Conservation (phyloP, 64 coral and sea anemone genomes). For the Stichodactyla mertensii region DNA sequence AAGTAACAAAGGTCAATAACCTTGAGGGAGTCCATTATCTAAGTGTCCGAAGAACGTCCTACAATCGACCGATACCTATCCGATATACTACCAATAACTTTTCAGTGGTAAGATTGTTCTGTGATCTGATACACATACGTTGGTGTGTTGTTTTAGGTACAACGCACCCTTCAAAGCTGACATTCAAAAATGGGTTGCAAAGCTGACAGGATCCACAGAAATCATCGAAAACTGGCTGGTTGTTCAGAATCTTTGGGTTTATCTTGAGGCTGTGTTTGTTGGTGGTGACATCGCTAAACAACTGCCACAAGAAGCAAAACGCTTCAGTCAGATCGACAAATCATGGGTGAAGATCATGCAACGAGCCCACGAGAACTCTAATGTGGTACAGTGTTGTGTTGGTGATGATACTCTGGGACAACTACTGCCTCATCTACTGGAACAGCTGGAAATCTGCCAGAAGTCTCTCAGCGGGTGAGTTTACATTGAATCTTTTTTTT, state of each 20-base stretch:
- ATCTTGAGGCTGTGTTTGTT: conserved; percentile 91
- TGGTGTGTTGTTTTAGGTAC: conserved; percentile 37
- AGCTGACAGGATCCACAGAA: conserved; percentile 91
- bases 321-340: conserved; percentile 93
- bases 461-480: conserved; percentile 99
- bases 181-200: conserved; percentile 97
- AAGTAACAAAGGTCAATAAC: not conserved
- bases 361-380: conserved; percentile 90
- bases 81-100: not conserved
- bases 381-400: conserved; percentile 97
- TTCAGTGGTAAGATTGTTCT: too few species aligned
- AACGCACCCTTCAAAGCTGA: conserved; percentile 97
- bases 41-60: not conserved
- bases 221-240: conserved; percentile 99
- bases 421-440: conserved; percentile 82
- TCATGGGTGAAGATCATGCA: conserved; percentile 99
- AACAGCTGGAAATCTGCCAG: conserved; percentile 98
- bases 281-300: conserved; percentile 97
- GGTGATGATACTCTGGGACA: conserved; percentile 95
- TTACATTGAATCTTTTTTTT: not conserved
- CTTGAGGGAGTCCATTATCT: too few species aligned
- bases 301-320: conserved; percentile 62
- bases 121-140: too few species aligned
- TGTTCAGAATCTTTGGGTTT: conserved; percentile 97
- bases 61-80: not conserved